A percentile compares a stretch with the other conserved stretches of the same genome.
Conservation (phyloP, 2,113 vertebrate genomes). For the Mobula birostris region DNA sequence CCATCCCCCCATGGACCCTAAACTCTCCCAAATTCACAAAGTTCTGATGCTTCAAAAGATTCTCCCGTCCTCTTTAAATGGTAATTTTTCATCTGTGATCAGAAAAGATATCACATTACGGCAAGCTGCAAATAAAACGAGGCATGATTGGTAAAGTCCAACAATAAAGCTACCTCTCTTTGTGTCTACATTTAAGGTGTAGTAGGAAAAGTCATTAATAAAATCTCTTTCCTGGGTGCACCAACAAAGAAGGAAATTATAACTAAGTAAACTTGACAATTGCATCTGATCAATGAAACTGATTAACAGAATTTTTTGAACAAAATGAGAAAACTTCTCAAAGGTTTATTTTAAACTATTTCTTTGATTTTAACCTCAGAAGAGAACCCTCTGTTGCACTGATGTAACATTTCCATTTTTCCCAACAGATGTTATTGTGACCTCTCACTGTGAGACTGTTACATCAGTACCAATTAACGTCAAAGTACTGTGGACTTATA, state of each 20-base stretch:
- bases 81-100: not conserved
- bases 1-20: too few relatives aligned
- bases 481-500: not conserved
- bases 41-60: not conserved
- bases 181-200: not conserved
- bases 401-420: conserved; percentile 14
- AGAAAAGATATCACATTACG: not conserved
- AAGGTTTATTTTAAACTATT: not conserved
- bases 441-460: not conserved
- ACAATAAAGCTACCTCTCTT: not conserved
- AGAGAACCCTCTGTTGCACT: not conserved
- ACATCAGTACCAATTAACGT: not conserved
- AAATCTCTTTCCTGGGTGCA: not conserved
- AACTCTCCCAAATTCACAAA: not conserved
- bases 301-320: not conserved
- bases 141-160: not conserved
- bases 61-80: not conserved
- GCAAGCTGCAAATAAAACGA: not conserved
- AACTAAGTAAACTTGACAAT: not conserved
- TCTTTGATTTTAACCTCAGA: not conserved
- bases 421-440: not conserved
- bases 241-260: not conserved
- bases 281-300: not conserved
- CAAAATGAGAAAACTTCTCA: not conserved
- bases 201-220: not conserved